Evolutionary conservation across 2,888 invertebrate genomes (phyloP), one percentile per base, ranked within the genome.

Genomic region (Allygus modestus): DNA sequence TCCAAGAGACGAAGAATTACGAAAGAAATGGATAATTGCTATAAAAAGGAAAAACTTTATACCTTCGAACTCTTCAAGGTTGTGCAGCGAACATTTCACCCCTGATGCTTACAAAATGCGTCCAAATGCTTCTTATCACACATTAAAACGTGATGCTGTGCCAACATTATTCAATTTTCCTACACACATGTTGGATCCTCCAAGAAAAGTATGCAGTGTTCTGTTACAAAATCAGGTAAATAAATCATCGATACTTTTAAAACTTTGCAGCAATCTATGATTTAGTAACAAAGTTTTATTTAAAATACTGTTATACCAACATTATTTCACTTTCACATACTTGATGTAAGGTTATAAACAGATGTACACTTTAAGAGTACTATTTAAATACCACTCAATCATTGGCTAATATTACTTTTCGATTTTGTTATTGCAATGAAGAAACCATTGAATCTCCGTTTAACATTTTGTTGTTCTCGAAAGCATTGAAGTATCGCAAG

Each of bases 21-120:
- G 15, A 23, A 41, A 71, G 41, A 71, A 71, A 71, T 71, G 71
- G 71, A 28, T 71, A n/a, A 0, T 37, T 0, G 20, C 37, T 7
- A 31, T 20, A 4, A 71, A 31, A 15, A 71, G 71, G 41, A 71
- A 71, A 71, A 71, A 71, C 17, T 71, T 71, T 31, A 37, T 11
- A 15, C 71, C 41, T 20, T 9, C 71, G 4, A 20, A 31, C 7
- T 17, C 5, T 20, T 23, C 23, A n/a, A 5, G 31, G 5, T 20
- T 71, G 20, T 71, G 71, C 33, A 71, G 71, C 15, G 12, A 71
- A 20, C 71, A 71, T 20, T 71, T 71, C 17, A 31, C 33, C 17
- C 7, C 71, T 15, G 71, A 71, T 9, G 31, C 4, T 31, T 71
- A 37, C 20, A 1, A 71, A 28, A 28, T 15, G 11, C 1, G 17